A percentile compares a stretch with the other conserved stretches of the same genome.
Evolutionary conservation across 1,140 invertebrate genomes (phyloP).

Genomic region (Calephelis virginiensis): DNA sequence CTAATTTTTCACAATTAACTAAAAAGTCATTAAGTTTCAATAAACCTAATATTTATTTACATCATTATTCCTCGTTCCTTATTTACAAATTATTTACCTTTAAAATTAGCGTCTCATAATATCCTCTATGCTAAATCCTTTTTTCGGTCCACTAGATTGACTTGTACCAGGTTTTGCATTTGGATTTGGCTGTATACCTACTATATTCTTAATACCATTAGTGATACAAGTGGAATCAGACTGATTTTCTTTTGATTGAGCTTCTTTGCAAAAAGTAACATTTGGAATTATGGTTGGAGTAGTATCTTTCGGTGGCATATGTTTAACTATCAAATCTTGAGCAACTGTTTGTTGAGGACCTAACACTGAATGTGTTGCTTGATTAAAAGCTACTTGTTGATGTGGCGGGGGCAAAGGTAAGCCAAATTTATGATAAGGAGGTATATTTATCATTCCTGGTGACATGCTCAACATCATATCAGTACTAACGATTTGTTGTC

Average conservation of each 20-base stretch:
- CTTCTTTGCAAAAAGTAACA: slow-evolving; percentile 60
- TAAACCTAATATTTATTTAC: slow-evolving; percentile 29
- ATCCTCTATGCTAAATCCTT: slow-evolving; percentile 86
- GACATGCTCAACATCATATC: slow-evolving; percentile 63
- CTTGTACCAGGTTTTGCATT: slow-evolving; percentile 73
- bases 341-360: slow-evolving; percentile 72
- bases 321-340: slow-evolving; percentile 76
- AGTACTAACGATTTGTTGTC: slow-evolving; percentile 46
- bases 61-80: background rate
- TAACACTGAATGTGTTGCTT: slow-evolving; percentile 55
- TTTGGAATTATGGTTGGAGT: slow-evolving; percentile 57
- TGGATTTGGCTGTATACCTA: slow-evolving; percentile 73
- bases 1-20: slow-evolving; percentile 43
- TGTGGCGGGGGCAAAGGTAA: slow-evolving; percentile 72
- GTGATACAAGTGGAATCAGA: slow-evolving; percentile 59
- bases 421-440: slow-evolving; percentile 72
- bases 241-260: slow-evolving; percentile 49
- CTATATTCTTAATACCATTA: slow-evolving; percentile 72
- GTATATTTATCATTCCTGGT: slow-evolving; percentile 62
- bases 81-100: slow-evolving; percentile 2
- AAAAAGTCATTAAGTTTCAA: slow-evolving; percentile 46
- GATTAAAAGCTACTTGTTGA: slow-evolving; percentile 64
- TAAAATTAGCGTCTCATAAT: slow-evolving; percentile 83
- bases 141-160: slow-evolving; percentile 74
- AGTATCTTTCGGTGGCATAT: slow-evolving; percentile 70